Evolutionary conservation across 2,797 vertebrate genomes (phyloP).

Genomic region (Acestrorhynchus altus): DNA sequence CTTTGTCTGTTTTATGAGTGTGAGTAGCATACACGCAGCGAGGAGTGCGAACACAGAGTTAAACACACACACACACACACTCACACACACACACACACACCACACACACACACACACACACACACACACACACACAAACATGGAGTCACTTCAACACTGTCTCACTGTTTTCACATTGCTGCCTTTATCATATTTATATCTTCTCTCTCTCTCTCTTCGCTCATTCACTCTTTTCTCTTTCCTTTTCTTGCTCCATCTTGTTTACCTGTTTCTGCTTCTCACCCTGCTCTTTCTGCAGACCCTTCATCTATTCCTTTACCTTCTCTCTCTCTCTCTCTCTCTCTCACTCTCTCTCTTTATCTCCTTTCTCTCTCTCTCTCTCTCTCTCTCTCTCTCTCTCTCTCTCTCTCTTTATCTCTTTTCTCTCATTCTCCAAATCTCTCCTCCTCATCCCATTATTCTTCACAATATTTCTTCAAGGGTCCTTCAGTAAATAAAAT

Average conservation of each 20-base stretch:
- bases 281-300: not conserved
- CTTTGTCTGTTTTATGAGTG: constrained; percentile 35
- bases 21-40: constrained; percentile 48
- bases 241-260: too few relatives aligned
- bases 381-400: not conserved
- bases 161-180: constrained; percentile 34
- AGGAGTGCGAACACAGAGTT: constrained; percentile 41
- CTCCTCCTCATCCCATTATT: not conserved
- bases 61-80: constrained; percentile 21
- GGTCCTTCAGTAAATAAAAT: too few relatives aligned
- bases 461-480: too few relatives aligned
- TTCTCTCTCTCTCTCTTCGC: not conserved
- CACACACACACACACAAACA: constrained; percentile 7
- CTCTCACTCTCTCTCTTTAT: not conserved
- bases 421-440: constrained; percentile 8
- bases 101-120: not conserved
- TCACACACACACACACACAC: constrained; percentile 34
- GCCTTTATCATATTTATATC: constrained; percentile 32
- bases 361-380: not conserved
- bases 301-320: too few relatives aligned
- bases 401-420: not conserved
- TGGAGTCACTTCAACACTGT: constrained; percentile 51
- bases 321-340: not conserved
- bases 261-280: too few relatives aligned
- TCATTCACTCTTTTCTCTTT: too few relatives aligned